Conservation (phyloP, 2,797 vertebrate genomes). For the Falco rusticolus region DNA sequence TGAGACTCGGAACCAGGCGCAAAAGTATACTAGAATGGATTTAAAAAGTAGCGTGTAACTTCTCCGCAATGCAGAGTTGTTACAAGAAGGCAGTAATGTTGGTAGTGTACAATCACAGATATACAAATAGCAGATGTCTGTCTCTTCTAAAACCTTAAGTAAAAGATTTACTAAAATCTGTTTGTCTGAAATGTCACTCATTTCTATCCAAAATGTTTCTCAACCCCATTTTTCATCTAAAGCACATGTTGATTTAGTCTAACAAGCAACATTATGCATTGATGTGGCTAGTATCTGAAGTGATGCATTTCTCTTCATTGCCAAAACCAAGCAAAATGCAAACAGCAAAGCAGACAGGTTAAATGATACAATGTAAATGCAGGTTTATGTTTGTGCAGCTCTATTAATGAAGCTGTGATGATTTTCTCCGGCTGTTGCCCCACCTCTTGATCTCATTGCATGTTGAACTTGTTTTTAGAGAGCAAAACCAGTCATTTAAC, state of each 20-base stretch:
- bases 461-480: background rate
- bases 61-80: background rate
- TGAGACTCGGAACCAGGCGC: background rate
- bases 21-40: background rate
- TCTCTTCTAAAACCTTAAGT: background rate
- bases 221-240: background rate
- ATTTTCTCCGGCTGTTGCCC: background rate
- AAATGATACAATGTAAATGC: background rate
- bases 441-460: background rate
- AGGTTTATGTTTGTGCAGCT: background rate
- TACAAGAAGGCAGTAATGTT: background rate
- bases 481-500: background rate
- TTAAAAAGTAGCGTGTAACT: background rate
- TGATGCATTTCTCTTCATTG: background rate
- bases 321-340: background rate
- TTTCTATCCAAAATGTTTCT: conserved; percentile 17
- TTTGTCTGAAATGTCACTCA: background rate
- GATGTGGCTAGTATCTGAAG: background rate
- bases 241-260: background rate
- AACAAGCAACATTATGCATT: background rate
- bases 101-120: background rate
- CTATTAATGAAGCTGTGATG: background rate
- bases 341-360: background rate
- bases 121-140: background rate
- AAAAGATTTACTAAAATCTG: conserved; percentile 21